Conservation (phyloP, 2,113 vertebrate genomes). For the Apodemus speciosus region DNA sequence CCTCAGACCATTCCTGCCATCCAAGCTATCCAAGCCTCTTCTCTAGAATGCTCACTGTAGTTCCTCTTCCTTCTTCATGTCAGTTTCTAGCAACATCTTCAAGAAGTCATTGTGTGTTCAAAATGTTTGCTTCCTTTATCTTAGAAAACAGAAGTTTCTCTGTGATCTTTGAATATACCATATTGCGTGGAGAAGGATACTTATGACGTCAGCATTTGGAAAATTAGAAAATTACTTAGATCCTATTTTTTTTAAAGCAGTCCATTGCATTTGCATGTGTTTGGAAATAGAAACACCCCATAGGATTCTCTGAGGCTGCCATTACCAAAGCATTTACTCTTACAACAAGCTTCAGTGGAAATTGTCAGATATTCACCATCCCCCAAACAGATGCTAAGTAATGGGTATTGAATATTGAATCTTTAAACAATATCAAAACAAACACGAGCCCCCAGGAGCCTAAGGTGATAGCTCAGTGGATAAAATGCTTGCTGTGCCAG, state of each 20-base stretch:
- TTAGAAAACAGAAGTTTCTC: background rate
- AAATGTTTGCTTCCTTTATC: background rate
- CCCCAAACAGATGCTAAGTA: slow-evolving; percentile 30
- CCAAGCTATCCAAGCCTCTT: background rate
- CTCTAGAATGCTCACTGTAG: background rate
- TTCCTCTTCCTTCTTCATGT: background rate
- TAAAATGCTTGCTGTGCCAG: background rate
- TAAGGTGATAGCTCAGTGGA: background rate
- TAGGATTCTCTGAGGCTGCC: background rate
- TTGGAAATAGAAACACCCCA: background rate
- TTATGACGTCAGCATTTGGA: background rate
- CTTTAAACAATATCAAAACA: slow-evolving; percentile 13
- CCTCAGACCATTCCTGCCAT: background rate
- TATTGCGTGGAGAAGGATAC: background rate
- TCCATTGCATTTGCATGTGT: background rate
- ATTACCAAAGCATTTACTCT: background rate
- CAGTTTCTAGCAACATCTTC: background rate
- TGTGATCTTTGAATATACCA: background rate
- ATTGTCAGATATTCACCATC: background rate
- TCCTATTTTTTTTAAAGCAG: background rate
- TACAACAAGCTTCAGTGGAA: background rate
- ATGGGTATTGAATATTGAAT: background rate
- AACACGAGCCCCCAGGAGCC: background rate
- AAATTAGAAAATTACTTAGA: background rate
- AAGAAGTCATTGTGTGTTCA: background rate